Percentiles rank a stretch among this genome's conserved stretches.
phyloP scores from a whole-genome alignment of 2,113 vertebrate species.

The Ursus arctos region DNA sequence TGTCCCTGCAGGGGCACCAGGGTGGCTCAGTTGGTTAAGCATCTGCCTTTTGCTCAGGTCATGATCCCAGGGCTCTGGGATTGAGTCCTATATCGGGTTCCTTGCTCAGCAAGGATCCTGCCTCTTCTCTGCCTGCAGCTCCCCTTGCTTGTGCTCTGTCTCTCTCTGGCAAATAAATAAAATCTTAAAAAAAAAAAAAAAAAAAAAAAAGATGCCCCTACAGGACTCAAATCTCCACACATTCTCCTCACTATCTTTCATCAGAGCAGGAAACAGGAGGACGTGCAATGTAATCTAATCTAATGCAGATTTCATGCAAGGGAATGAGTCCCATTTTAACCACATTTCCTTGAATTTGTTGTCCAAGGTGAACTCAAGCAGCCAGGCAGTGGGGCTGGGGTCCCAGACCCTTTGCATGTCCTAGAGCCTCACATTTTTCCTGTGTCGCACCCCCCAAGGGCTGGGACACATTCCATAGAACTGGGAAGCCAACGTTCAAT shows the following conservation, averaged over 20 bases:
- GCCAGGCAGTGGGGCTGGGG: neutral
- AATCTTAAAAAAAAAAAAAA: too few species aligned
- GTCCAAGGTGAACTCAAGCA: neutral
- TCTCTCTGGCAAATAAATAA: too few species aligned
- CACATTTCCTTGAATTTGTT: neutral
- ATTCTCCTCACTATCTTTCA: neutral
- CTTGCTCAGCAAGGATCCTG: neutral
- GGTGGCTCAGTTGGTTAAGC: neutral
- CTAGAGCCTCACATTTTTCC: neutral
- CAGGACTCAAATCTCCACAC: neutral
- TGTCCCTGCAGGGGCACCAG: too few species aligned
- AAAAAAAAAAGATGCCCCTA: too few species aligned
- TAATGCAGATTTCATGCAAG: neutral
- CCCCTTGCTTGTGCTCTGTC: too few species aligned
- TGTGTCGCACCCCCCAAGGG: neutral
- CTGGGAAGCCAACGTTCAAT: neutral
- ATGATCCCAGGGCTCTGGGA: neutral
- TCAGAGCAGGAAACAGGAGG: neutral
- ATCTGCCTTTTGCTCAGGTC: neutral
- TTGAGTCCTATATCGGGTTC: accelerated
- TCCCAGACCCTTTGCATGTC: neutral
- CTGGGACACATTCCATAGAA: neutral
- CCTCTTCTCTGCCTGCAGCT: neutral
- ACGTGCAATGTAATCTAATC: neutral
- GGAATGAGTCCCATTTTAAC: neutral